These are phyloP conservation scores for Chalcis sispes DNA, from an alignment of 2,888 invertebrate species.

Conservation along the genomic window DNA sequence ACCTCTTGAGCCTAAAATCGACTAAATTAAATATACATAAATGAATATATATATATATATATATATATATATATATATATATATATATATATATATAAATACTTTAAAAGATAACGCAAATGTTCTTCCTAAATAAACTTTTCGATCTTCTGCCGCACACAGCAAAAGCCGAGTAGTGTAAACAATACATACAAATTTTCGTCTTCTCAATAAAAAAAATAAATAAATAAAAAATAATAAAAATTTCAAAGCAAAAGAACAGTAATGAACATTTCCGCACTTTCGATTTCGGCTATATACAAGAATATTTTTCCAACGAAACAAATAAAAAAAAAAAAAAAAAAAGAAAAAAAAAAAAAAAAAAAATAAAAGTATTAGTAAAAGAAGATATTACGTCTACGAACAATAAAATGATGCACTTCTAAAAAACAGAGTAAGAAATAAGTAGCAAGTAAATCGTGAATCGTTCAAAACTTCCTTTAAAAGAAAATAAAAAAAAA, in stretches of 20 bases:
- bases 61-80: constrained; percentile 26
- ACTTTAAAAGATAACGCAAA: constrained; percentile 26
- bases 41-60: constrained; percentile 22
- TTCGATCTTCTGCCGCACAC: constrained; percentile 20
- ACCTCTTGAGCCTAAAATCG: constrained; percentile 53
- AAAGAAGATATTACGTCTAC: neutral
- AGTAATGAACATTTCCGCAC: neutral
- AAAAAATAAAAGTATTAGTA: too few species aligned
- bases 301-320: constrained; percentile 43
- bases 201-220: neutral
- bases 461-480: constrained; percentile 25
- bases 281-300: constrained; percentile 27
- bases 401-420: constrained; percentile 45
- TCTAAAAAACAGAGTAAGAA: constrained; percentile 30
- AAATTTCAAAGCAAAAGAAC: neutral
- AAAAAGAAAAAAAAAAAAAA: too few species aligned
- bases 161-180: constrained; percentile 12
- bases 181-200: constrained; percentile 10
- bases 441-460: constrained; percentile 11
- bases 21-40: constrained; percentile 34
- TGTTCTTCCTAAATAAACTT: constrained; percentile 39
- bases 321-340: constrained; percentile 23
- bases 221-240: constrained; percentile 13
- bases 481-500: too few species aligned
- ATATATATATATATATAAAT: constrained; percentile 23